Evolutionary conservation across 2,113 vertebrate species (phyloP).

Genomic region (Porphyrio hochstetteri): DNA sequence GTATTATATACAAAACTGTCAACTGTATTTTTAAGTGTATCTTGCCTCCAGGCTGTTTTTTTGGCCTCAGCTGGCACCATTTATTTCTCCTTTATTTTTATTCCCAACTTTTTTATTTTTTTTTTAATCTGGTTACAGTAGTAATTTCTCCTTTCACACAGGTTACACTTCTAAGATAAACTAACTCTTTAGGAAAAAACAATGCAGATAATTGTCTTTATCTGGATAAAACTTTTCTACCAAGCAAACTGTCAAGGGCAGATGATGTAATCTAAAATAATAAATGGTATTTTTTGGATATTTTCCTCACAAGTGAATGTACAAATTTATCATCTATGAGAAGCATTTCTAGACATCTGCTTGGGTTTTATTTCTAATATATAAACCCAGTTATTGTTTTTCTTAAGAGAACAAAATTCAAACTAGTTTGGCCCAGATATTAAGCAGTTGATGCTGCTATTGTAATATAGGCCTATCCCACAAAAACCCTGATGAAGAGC

Average conservation of each 20-base stretch:
- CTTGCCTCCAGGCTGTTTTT: neutral
- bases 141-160: neutral
- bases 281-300: neutral
- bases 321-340: neutral
- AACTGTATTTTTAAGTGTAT: neutral
- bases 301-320: neutral
- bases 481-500: neutral
- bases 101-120: neutral
- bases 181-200: neutral
- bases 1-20: neutral
- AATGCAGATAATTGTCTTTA: neutral
- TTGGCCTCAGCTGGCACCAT: neutral
- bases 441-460: neutral
- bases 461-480: neutral
- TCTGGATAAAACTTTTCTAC: neutral
- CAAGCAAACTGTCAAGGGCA: neutral
- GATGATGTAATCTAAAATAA: neutral
- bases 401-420: neutral
- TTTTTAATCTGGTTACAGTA: neutral
- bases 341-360: neutral
- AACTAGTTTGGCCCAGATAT: neutral
- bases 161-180: neutral
- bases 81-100: neutral
- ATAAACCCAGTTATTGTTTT: neutral
- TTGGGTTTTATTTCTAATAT: neutral